A percentile compares a stretch with the other conserved stretches of the same genome.
These are phyloP conservation scores for Cacoxenus indagator DNA, from an alignment of 2,888 invertebrate species.

Conservation along the genomic window DNA sequence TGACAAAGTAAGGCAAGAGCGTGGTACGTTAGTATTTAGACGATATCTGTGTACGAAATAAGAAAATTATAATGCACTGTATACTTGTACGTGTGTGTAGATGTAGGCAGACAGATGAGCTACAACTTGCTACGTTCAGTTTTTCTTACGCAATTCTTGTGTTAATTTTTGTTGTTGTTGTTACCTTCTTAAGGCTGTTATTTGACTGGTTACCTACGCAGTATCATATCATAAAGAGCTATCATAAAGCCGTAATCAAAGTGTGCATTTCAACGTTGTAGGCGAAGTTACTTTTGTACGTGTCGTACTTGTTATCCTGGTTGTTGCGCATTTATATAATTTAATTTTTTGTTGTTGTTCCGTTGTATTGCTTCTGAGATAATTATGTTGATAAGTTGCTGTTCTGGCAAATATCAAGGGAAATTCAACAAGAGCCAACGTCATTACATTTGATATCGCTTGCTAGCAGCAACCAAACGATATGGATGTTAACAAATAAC, in stretches of 20 bases:
- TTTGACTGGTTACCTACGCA: background rate
- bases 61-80: slow-evolving; percentile 1
- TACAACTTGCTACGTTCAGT: background rate
- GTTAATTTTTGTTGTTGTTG: background rate
- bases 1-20: background rate
- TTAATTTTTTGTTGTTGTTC: background rate
- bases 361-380: slow-evolving; percentile 49
- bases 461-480: background rate
- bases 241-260: background rate
- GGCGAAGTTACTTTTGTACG: background rate
- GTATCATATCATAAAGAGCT: too few species aligned
- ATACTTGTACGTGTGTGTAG: background rate
- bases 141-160: background rate
- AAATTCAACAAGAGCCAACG: background rate
- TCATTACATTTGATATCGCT: background rate
- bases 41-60: slow-evolving; percentile 4
- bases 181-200: background rate
- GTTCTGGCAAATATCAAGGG: background rate
- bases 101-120: background rate
- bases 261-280: slow-evolving; percentile 3
- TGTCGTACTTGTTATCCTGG: slow-evolving; percentile 5
- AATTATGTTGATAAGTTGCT: slow-evolving; percentile 62
- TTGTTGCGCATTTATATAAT: background rate
- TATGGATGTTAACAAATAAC: background rate
- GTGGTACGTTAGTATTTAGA: background rate